These are phyloP conservation scores for Temnothorax nylanderi DNA, from an alignment of 1,140 invertebrate species.

Conservation along the genomic window DNA sequence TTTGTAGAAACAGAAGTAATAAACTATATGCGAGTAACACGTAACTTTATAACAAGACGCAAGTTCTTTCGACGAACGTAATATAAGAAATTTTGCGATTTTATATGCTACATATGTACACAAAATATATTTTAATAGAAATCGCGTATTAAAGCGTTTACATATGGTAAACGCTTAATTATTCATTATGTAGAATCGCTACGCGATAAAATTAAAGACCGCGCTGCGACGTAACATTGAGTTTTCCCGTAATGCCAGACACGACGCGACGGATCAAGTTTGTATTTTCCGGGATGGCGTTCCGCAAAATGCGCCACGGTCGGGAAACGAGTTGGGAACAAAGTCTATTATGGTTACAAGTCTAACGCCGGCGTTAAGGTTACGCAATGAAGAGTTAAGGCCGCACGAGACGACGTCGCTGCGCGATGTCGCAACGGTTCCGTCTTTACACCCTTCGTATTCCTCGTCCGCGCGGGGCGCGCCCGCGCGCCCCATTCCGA, in stretches of 20 bases:
- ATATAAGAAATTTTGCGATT: not conserved
- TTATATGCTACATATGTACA: not conserved
- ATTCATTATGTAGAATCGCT: not conserved
- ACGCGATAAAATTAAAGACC: constrained; percentile 34
- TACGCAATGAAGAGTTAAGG: constrained; percentile 58
- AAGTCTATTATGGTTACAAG: constrained; percentile 34
- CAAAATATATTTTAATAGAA: not conserved
- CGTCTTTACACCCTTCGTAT: constrained; percentile 27
- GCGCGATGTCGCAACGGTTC: constrained; percentile 20
- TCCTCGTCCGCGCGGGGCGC: not conserved
- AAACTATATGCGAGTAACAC: not conserved
- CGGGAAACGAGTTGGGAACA: constrained; percentile 56
- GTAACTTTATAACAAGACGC: not conserved
- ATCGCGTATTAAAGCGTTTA: not conserved
- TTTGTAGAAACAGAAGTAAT: not conserved
- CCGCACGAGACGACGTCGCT: constrained; percentile 1
- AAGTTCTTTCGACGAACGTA: not conserved
- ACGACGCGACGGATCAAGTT: constrained; percentile 50
- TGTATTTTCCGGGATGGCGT: constrained; percentile 31
- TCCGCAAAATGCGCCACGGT: constrained; percentile 32
- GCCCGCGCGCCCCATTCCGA: constrained; percentile 8
- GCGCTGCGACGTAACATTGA: not conserved
- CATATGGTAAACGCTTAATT: not conserved
- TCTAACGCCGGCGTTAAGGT: constrained; percentile 50
- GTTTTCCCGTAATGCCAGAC: constrained; percentile 24